These are phyloP conservation scores for Drosophila atroscutellata DNA, from an alignment of 2,888 invertebrate species.

Conservation along the genomic window DNA sequence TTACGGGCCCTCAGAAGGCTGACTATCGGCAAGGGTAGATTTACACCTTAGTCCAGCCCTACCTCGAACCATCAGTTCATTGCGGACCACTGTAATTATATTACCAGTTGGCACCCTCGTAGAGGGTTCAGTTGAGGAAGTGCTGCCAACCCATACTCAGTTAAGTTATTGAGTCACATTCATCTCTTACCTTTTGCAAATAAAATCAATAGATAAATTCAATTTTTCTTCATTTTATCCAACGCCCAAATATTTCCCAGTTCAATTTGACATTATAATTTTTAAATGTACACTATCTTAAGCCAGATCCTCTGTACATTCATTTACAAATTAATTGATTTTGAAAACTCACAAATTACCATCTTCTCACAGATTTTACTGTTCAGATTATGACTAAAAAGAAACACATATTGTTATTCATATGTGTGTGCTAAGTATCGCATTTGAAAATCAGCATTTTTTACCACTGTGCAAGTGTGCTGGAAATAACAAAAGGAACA, in stretches of 20 bases:
- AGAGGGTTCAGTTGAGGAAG: not conserved
- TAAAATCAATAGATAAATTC: not conserved
- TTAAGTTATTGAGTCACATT: too few relatives aligned
- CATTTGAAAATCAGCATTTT: too few relatives aligned
- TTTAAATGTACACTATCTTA: not conserved
- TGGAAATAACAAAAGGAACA: slow-evolving; percentile 16
- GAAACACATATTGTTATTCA: too few relatives aligned
- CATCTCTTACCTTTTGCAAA: not conserved
- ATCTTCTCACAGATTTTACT: too few relatives aligned
- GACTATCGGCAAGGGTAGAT: not conserved
- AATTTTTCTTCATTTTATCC: not conserved
- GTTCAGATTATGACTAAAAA: too few relatives aligned
- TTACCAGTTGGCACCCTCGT: too few relatives aligned
- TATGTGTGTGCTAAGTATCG: too few relatives aligned
- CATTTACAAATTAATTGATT: too few relatives aligned
- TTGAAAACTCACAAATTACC: too few relatives aligned
- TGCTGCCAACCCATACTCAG: too few relatives aligned
- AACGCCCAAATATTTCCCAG: not conserved
- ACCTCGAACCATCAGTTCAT: not conserved
- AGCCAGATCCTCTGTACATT: too few relatives aligned
- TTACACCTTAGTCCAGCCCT: not conserved
- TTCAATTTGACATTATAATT: not conserved
- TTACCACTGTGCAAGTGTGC: slow-evolving; percentile 33
- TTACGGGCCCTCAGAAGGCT: not conserved
- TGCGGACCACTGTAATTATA: too few relatives aligned